These are phyloP conservation scores for Mus caroli DNA, from an alignment of 2,797 vertebrate species.

Conservation along the genomic window DNA sequence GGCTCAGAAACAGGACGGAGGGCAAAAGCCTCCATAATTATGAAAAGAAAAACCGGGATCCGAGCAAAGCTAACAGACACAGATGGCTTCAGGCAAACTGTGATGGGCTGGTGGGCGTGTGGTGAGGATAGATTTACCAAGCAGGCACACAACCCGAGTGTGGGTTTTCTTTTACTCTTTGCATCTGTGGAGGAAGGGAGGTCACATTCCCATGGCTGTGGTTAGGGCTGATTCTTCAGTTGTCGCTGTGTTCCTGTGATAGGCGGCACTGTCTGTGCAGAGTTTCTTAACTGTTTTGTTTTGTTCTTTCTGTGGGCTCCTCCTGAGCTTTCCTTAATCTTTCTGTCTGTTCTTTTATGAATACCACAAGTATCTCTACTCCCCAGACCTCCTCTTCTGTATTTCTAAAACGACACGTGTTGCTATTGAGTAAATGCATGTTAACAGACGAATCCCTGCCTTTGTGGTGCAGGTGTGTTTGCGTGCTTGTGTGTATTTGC, in stretches of 20 bases:
- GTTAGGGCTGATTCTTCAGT: background rate
- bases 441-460: background rate
- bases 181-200: background rate
- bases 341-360: conserved; percentile 20
- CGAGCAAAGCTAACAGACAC: background rate
- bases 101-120: background rate
- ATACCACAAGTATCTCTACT: background rate
- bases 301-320: background rate
- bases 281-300: background rate
- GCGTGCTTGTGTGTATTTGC: too few species aligned
- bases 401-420: background rate
- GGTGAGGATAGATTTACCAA: background rate
- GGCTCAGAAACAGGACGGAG: background rate
- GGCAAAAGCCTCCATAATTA: background rate
- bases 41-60: background rate
- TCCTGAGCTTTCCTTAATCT: conserved; percentile 2
- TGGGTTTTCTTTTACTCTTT: conserved; percentile 10
- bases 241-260: background rate
- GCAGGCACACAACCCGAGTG: background rate
- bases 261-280: background rate
- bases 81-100: background rate
- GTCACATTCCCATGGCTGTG: background rate
- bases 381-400: background rate
- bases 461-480: background rate
- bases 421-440: background rate